Base-by-base conservation (phyloP, 2,888 invertebrate species). In the Acanthosoma haemorrhoidale region DNA sequence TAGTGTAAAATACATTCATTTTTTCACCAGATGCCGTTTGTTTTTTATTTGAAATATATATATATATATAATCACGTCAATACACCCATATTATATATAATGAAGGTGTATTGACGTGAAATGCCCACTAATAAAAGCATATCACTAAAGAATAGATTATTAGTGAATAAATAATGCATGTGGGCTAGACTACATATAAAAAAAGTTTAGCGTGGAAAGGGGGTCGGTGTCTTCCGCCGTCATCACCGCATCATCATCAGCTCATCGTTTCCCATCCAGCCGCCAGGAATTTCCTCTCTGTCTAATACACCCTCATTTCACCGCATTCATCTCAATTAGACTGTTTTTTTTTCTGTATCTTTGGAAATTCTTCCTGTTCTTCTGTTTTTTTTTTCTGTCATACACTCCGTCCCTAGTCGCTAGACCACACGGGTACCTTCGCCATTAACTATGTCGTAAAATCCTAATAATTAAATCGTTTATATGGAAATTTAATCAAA, bases 281-380 rank as follows among this genome's bases (percentile, higher is more conserved):
- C n/a, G n/a, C 8, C 2, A 41, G 4, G 16, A 32, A 34, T 59
- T 59, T 32, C 59, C 8, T 1, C 32, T 59, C 34, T 6, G 8
- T 1, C 16, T 32, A 34, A 32, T 59, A 59, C 59, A 34, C 59
- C 59, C 29, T 59, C 59, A 59, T 59, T 59, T 59, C 59, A 13
- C 31, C n/a, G 34, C 31, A 32, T 16, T 31, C 15, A 6, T 16
- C 59, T 31, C 59, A 29, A 31, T 16, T 32, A 29, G 16, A 15
- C 34, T n/a, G 1, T 5, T n/a, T 6, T 34, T 59, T 57, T 57
- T 25, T 21, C 2, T 11, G 3, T 9, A 5, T 15, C 9, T 16
- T 4, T 4, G 16, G 8, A 15, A 6, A 2, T 16, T 39, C 39
- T 9, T 4, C 5, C 6, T 5, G 39, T 16, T 18, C 21, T 43